Evolutionary conservation across 2,797 vertebrate species (phyloP), one percentile per base, ranked within the genome.

Genomic region (Microctenopoma stevenorrisi): DNA sequence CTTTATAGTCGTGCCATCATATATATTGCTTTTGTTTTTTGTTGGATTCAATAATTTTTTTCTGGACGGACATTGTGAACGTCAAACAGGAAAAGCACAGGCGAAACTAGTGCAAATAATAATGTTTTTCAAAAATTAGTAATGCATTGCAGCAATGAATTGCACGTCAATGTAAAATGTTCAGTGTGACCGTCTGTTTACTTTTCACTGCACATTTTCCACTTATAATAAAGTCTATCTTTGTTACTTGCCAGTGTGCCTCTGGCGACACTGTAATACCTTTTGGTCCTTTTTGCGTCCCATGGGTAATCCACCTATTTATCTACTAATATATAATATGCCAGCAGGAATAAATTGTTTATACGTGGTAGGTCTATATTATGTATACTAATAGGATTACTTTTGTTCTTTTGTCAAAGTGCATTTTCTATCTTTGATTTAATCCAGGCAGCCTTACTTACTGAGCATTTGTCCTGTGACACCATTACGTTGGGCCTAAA

Each of bases 401-500:
- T 42, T 5, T 56, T 18, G 5, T 1, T 67, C 1, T 55, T 68
- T 42, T 35, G 8, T 68, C 7, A 16, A 1, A 68, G 18, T 40
- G 13, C 4, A 46, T 43, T 30, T 42, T 44, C 12, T 60, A 9
- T 46, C 9, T 37, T 60, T 22, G 73, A 13, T 42, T 65, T 2
- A 47, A 43, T 63, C 16, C 2, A 25, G 46, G 28, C 33, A 47
- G 44, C 25, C n/a, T 40, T 30, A 26, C 49, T 0, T 3, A 63
- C 49, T 15, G 42, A 25, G 50, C 47, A 57, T 68, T 71, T 67
- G 46, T 38, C 16, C 55, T 67, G 66, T 69, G 37, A 64, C 53
- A 73, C 35, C 14, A 28, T 64, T 72, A 64, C 61, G 52, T 28
- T 53, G 28, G 28, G 51, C 42, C 25, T 68, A 55, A 63, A 79